These are phyloP conservation scores for Temnothorax longispinosus DNA, from an alignment of 1,140 invertebrate species.

Conservation along the genomic window DNA sequence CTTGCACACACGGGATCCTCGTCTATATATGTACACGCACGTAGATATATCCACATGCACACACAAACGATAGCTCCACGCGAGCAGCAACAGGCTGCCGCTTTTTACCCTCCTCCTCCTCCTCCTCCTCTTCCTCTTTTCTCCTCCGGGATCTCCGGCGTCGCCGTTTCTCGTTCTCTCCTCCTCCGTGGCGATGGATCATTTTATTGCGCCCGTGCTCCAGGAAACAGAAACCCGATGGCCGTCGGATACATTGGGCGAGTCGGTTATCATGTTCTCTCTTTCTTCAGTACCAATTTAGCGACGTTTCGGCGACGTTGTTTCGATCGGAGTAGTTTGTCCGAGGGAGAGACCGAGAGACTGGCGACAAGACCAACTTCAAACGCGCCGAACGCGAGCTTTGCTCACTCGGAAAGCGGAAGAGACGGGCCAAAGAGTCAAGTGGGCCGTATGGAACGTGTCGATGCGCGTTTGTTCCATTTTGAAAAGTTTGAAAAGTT, in stretches of 20 bases:
- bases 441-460: slow-evolving; percentile 72
- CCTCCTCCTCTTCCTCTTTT: background rate
- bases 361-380: slow-evolving; percentile 59
- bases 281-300: background rate
- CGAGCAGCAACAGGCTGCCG: slow-evolving; percentile 83
- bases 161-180: slow-evolving; percentile 45
- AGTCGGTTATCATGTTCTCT: slow-evolving; percentile 26
- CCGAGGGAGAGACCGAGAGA: slow-evolving; percentile 6
- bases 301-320: background rate
- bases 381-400: slow-evolving; percentile 56
- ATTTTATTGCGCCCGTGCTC: slow-evolving; percentile 74
- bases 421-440: slow-evolving; percentile 47
- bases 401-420: slow-evolving; percentile 12
- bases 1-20: slow-evolving; percentile 49
- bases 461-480: slow-evolving; percentile 46
- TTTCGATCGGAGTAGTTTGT: background rate
- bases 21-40: slow-evolving; percentile 63
- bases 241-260: slow-evolving; percentile 38
- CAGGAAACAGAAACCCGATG: slow-evolving; percentile 64
- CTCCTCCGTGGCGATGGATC: slow-evolving; percentile 72
- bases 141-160: slow-evolving; percentile 37
- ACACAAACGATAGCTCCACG: slow-evolving; percentile 74
- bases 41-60: background rate
- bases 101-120: slow-evolving; percentile 63
- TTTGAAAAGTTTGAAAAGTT: background rate